phyloP scores from a whole-genome alignment of 2,888 invertebrate species.

The Electrophaes corylata region DNA sequence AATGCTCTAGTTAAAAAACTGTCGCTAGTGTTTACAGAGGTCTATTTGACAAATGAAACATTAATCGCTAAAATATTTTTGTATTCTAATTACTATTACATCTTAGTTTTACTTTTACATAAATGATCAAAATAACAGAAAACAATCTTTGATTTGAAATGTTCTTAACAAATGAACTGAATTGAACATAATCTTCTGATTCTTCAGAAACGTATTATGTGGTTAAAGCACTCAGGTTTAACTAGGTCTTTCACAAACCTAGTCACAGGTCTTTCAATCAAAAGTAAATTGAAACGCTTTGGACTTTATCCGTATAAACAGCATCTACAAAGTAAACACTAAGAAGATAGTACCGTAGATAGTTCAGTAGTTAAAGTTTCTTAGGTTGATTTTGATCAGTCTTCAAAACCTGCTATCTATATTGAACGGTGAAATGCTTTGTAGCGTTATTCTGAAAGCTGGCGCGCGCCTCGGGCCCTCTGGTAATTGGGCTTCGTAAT shows the following conservation, averaged over 20 bases:
- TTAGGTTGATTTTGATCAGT: constrained; percentile 5
- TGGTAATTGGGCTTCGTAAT: constrained; percentile 5
- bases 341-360: constrained; percentile 5
- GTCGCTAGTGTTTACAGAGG: too few relatives aligned
- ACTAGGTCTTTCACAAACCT: not conserved
- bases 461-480: not conserved
- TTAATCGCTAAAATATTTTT: too few relatives aligned
- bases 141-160: too few relatives aligned
- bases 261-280: not conserved
- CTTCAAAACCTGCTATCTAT: constrained; percentile 1
- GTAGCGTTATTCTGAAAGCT: not conserved
- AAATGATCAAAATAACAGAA: too few relatives aligned
- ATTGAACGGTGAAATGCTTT: constrained; percentile 6
- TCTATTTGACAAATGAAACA: too few relatives aligned
- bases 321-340: not conserved
- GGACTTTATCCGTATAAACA: not conserved
- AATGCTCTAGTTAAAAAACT: too few relatives aligned
- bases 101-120: too few relatives aligned
- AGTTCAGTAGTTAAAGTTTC: constrained; percentile 4
- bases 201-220: not conserved
- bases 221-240: not conserved
- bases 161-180: too few relatives aligned
- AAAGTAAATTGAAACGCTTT: not conserved
- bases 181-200: too few relatives aligned
- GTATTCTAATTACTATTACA: too few relatives aligned